Evolutionary conservation across 1,140 invertebrate species (phyloP), one percentile per base, ranked within the genome.

Genomic region (Neotoxoptera formosana): DNA sequence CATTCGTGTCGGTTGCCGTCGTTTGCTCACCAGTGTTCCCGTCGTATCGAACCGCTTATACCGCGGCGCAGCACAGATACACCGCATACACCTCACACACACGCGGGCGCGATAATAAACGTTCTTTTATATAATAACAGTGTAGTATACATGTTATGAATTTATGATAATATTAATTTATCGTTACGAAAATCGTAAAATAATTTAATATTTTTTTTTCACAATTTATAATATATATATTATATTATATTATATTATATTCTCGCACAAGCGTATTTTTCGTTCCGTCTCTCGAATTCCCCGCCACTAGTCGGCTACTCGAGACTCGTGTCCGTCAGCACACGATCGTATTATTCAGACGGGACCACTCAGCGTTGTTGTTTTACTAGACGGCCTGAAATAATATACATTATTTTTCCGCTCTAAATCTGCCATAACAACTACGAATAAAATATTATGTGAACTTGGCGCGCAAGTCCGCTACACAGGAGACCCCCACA

Each of bases 31-130:
- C 91, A 93, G 91, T 93, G 91, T 93, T 53, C 91, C 34, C 48
- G 81, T 93, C 91, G 91, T 93, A 93, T 93, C 81, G 91, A 93
- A 56, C 91, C 91, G 91, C 91, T n/a, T 86, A 93, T 86, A 56
- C 81, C 91, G 91, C 91, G 91, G 76, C 67, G 76, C 60, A 83
- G 88, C 88, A 36, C 60, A 76, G 60, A 76, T n/a, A 76, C 86
- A 53, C 87, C 25, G 47, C 17, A 76, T 76, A 76, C 86, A 53
- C 87, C 41, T n/a, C 3, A 88, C 90, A 76, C 56, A 48, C 36
- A 25, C 41, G 60, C 60, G 60, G 60, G 30, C 83, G 36, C 84
- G 36, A 84, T 67, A 91, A 91, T 81, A 81, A 91, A 91, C 41
- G 67, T 76, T 91, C 60, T 76, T 76, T 76, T 76, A 76, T 41